These are phyloP conservation scores for Drosophila engyochracea DNA, from an alignment of 2,888 invertebrate species.

Conservation along the genomic window DNA sequence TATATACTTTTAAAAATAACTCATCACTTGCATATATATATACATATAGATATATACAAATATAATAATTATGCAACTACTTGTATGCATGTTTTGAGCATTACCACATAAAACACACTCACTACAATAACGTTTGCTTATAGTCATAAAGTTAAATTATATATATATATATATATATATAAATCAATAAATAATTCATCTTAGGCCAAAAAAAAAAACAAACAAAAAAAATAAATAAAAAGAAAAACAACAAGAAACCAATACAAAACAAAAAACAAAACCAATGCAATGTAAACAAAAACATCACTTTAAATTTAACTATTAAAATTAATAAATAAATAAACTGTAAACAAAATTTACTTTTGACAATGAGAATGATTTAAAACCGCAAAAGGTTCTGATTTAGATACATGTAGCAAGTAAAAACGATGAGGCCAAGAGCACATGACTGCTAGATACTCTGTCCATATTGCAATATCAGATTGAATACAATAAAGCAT, in stretches of 20 bases:
- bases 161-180: slow-evolving; percentile 30
- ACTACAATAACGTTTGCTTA: slow-evolving; percentile 32
- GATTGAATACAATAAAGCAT: neutral
- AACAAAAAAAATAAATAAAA: neutral
- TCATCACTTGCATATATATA: slow-evolving; percentile 11
- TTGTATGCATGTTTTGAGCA: slow-evolving; percentile 46
- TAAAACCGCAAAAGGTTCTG: neutral
- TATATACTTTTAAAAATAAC: slow-evolving; percentile 32
- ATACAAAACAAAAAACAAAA: slow-evolving; percentile 8
- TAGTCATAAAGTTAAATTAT: slow-evolving; percentile 43
- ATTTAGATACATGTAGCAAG: neutral
- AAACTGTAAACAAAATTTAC: slow-evolving; percentile 49
- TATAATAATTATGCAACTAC: slow-evolving; percentile 40
- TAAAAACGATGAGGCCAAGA: neutral
- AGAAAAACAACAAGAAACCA: neutral
- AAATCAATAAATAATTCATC: slow-evolving; percentile 37
- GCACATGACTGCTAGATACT: neutral
- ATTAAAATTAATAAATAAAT: slow-evolving; percentile 62
- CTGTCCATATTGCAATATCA: neutral
- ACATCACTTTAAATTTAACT: slow-evolving; percentile 70
- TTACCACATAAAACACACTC: slow-evolving; percentile 20
- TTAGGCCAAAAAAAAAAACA: slow-evolving; percentile 43
- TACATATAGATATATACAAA: slow-evolving; percentile 14
- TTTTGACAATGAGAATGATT: neutral
- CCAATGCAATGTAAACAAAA: slow-evolving; percentile 68